Percentiles rank a stretch among this genome's conserved stretches.
Evolutionary conservation across 2,888 invertebrate genomes (phyloP).

Genomic region (Crossocerus cetratus): DNA sequence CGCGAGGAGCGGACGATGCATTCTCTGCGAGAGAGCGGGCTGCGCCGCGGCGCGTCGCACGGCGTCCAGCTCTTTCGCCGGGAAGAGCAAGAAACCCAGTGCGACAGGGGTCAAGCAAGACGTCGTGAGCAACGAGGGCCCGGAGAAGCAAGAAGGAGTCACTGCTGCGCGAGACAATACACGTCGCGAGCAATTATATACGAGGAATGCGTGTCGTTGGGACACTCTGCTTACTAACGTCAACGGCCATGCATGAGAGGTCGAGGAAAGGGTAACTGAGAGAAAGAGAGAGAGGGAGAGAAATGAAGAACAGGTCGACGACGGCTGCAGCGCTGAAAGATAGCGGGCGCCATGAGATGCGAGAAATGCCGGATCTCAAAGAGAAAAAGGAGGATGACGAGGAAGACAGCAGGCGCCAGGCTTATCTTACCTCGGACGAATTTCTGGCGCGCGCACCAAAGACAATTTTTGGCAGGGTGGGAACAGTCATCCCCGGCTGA

Average conservation of each 20-base stretch:
- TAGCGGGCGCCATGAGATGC: slow-evolving; percentile 8
- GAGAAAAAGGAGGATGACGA: slow-evolving; percentile 31
- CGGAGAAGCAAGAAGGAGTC: slow-evolving; percentile 3
- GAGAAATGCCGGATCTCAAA: slow-evolving; percentile 8
- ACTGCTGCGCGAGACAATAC: slow-evolving; percentile 59
- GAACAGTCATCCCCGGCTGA: neutral
- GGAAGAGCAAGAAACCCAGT: neutral
- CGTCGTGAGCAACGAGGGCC: slow-evolving; percentile 5
- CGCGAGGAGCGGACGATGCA: slow-evolving; percentile 51
- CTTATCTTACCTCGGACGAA: slow-evolving; percentile 55
- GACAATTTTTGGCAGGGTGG: slow-evolving; percentile 30
- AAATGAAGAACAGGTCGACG: slow-evolving; percentile 23
- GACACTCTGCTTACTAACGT: slow-evolving; percentile 45
- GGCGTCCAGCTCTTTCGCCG: neutral
- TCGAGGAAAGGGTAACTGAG: slow-evolving; percentile 15
- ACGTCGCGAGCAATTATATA: slow-evolving; percentile 64
- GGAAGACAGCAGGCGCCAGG: slow-evolving; percentile 57
- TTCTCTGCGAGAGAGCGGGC: slow-evolving; percentile 37
- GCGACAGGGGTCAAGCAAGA: neutral
- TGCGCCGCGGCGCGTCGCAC: slow-evolving; percentile 18
- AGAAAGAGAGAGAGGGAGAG: slow-evolving; percentile 8
- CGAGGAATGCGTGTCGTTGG: slow-evolving; percentile 66
- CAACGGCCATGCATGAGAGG: neutral
- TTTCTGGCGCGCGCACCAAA: slow-evolving; percentile 52
- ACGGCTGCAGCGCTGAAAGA: slow-evolving; percentile 22